A percentile compares a stretch with the other conserved stretches of the same genome.
Evolutionary conservation across 2,888 invertebrate genomes (phyloP).

Genomic region (Elegia similella): DNA sequence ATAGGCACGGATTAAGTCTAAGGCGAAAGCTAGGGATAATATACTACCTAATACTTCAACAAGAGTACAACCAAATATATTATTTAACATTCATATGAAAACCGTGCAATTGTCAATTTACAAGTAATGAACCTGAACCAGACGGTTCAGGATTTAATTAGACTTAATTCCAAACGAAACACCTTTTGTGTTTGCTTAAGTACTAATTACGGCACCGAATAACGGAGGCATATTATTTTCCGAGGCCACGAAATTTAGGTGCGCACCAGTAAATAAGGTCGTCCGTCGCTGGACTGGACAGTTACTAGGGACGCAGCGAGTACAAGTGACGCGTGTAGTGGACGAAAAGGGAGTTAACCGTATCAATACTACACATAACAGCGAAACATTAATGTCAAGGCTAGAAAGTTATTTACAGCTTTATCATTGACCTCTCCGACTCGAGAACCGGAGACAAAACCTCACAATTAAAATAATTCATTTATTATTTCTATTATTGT

Average conservation of each 20-base stretch:
- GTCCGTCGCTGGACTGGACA: conserved; percentile 15
- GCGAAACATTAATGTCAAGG: conserved; percentile 45
- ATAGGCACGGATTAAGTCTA: too few species aligned
- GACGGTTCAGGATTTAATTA: not conserved
- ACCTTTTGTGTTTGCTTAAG: not conserved
- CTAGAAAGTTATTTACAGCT: conserved; percentile 42
- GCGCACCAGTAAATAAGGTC: conserved; percentile 19
- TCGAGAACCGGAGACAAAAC: conserved; percentile 13
- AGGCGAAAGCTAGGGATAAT: too few species aligned
- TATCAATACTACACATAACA: not conserved
- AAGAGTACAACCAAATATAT: too few species aligned
- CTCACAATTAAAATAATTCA: not conserved
- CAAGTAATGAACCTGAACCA: not conserved
- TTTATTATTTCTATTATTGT: not conserved
- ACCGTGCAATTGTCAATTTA: too few species aligned
- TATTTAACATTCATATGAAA: too few species aligned
- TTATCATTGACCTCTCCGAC: conserved; percentile 34
- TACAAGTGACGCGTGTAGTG: not conserved
- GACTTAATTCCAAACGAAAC: not conserved
- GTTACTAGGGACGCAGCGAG: not conserved
- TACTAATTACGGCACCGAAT: conserved; percentile 5
- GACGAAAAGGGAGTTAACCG: not conserved
- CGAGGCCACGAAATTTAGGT: not conserved
- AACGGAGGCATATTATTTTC: conserved; percentile 3
- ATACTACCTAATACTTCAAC: too few species aligned